Conservation (phyloP, 2,888 invertebrate species). For the Lasioglossum calceatum region DNA sequence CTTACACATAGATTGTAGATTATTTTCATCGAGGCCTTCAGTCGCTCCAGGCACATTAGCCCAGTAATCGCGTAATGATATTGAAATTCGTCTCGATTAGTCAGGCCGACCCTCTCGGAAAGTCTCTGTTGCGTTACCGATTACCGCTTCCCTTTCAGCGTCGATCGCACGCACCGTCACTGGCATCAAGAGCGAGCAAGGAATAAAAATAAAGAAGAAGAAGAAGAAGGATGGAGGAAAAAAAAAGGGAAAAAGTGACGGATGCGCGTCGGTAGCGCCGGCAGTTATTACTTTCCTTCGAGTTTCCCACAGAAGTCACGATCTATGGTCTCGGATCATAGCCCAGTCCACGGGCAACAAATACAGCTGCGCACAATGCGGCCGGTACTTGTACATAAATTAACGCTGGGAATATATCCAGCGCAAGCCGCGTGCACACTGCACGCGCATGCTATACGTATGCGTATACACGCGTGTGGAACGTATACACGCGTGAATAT, state of each 20-base stretch:
- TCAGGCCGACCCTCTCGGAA: neutral
- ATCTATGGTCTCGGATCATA: conserved; percentile 84
- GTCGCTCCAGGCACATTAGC: neutral
- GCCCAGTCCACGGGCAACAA: conserved; percentile 74
- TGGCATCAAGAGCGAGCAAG: neutral
- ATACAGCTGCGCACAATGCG: conserved; percentile 70
- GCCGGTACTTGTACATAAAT: conserved; percentile 74
- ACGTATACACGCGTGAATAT: conserved; percentile 56
- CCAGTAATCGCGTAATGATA: neutral
- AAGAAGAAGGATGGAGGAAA: neutral
- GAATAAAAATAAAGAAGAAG: neutral
- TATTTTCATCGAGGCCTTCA: too few relatives aligned
- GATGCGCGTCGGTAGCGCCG: conserved; percentile 55
- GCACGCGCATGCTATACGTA: neutral
- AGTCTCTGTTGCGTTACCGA: conserved; percentile 4
- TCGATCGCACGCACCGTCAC: conserved; percentile 43
- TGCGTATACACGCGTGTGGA: conserved; percentile 31
- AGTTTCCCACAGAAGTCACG: conserved; percentile 84
- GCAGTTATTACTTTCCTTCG: conserved; percentile 80
- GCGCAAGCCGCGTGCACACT: neutral
- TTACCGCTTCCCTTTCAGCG: conserved; percentile 26
- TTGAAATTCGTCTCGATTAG: neutral
- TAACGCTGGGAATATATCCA: conserved; percentile 52
- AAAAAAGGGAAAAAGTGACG: conserved; percentile 55
- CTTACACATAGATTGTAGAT: too few relatives aligned